phyloP scores from a whole-genome alignment of 1,140 invertebrate species.

The Maniola jurtina region DNA sequence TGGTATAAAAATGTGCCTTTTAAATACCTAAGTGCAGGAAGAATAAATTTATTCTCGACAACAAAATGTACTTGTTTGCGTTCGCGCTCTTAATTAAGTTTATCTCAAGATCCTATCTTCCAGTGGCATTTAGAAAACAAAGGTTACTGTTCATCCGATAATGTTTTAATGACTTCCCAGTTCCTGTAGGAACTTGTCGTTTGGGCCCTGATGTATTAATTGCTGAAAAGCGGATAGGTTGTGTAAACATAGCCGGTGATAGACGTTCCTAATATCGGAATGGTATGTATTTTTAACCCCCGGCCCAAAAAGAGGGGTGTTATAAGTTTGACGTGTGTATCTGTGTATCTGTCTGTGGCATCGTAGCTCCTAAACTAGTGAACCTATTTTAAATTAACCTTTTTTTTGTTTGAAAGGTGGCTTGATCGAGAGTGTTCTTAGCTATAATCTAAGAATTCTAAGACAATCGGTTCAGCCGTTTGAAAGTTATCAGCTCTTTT shows the following conservation, averaged over 20 bases:
- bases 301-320: too few species aligned
- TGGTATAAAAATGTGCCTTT: too few species aligned
- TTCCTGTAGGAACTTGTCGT: constrained; percentile 15
- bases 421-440: too few species aligned
- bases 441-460: too few species aligned
- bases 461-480: too few species aligned
- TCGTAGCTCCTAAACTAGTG: too few species aligned
- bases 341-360: too few species aligned
- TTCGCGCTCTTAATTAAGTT: constrained; percentile 17
- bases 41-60: background rate
- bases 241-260: constrained; percentile 7
- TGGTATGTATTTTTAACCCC: too few species aligned
- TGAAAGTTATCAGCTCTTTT: too few species aligned
- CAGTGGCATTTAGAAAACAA: constrained; percentile 13
- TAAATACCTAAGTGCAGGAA: background rate
- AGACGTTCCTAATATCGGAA: background rate
- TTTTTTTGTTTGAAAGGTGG: too few species aligned
- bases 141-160: constrained; percentile 18
- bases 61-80: background rate
- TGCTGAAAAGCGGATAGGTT: background rate
- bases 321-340: too few species aligned
- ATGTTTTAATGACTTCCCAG: constrained; percentile 25
- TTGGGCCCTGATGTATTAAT: constrained; percentile 5
- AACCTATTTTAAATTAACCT: too few species aligned
- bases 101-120: constrained; percentile 8